Evolutionary conservation across 1,140 invertebrate genomes (phyloP).

Genomic region (Caenorhabditis tropicalis): DNA sequence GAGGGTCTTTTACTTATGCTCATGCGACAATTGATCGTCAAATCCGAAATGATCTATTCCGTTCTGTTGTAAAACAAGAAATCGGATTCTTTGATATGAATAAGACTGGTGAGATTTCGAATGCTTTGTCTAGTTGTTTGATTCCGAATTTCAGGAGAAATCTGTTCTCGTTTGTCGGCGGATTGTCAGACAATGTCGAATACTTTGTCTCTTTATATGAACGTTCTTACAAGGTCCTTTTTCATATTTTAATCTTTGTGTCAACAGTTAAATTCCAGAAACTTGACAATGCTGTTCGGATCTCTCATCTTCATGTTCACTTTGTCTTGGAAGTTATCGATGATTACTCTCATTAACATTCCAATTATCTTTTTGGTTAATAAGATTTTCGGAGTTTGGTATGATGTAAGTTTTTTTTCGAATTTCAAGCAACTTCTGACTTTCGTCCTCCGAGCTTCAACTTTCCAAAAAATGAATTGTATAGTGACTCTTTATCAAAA

Average conservation of each 20-base stretch:
- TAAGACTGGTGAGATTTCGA: slow-evolving; percentile 64
- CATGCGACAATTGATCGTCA: slow-evolving; percentile 64
- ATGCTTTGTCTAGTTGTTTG: too few relatives aligned
- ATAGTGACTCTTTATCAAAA: too few relatives aligned
- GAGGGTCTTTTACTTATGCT: slow-evolving; percentile 62
- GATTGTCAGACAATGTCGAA: slow-evolving; percentile 71
- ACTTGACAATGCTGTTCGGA: slow-evolving; percentile 70
- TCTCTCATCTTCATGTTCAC: slow-evolving; percentile 73
- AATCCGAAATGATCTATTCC: slow-evolving; percentile 67
- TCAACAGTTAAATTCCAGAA: slow-evolving; percentile 14
- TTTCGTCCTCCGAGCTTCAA: slow-evolving; percentile 35
- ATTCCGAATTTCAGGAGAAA: slow-evolving; percentile 63
- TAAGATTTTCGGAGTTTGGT: slow-evolving; percentile 73
- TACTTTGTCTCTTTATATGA: slow-evolving; percentile 68
- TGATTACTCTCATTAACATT: slow-evolving; percentile 73
- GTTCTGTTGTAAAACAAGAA: slow-evolving; percentile 66
- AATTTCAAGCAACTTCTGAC: slow-evolving; percentile 66
- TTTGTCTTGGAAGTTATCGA: slow-evolving; percentile 73
- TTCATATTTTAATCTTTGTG: neutral
- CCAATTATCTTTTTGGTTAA: slow-evolving; percentile 73
- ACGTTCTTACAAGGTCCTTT: slow-evolving; percentile 64
- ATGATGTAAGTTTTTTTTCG: slow-evolving; percentile 71
- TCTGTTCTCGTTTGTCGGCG: slow-evolving; percentile 66
- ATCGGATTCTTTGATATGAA: slow-evolving; percentile 72
- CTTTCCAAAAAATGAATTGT: neutral